A percentile compares a stretch with the other conserved stretches of the same genome.
These are phyloP conservation scores for Habroteleia sp. DNA, from an alignment of 2,888 invertebrate genomes.

Conservation along the genomic window DNA sequence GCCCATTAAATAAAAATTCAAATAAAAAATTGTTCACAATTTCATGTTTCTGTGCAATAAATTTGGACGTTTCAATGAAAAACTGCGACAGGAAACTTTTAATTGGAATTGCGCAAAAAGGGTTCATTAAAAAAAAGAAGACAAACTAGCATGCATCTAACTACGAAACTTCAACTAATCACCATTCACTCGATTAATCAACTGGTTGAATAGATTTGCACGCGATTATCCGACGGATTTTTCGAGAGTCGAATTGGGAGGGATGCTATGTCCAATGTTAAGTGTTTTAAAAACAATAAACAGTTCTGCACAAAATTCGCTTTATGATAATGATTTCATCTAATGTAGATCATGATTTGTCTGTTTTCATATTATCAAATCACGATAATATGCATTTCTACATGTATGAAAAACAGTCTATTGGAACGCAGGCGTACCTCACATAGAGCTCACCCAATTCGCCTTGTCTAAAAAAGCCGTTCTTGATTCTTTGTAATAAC, in stretches of 20 bases:
- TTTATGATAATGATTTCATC: conserved; percentile 23
- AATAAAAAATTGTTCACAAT: conserved; percentile 3
- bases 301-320: conserved; percentile 14
- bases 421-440: conserved; percentile 79
- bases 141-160: conserved; percentile 25
- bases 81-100: too few relatives aligned
- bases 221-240: conserved; percentile 37
- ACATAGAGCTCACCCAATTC: conserved; percentile 81
- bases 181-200: conserved; percentile 22
- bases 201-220: conserved; percentile 28
- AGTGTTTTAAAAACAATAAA: conserved; percentile 18
- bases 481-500: conserved; percentile 77
- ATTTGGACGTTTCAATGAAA: neutral
- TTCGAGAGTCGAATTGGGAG: conserved; percentile 76
- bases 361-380: too few relatives aligned
- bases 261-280: conserved; percentile 71
- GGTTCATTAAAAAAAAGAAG: conserved; percentile 2
- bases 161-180: conserved; percentile 30
- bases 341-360: conserved; percentile 22
- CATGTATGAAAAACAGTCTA: conserved; percentile 68
- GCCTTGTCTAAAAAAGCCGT: conserved; percentile 79
- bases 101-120: conserved; percentile 7
- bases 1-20: too few relatives aligned
- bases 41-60: conserved; percentile 11
- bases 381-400: conserved; percentile 46